Evolutionary conservation across 2,888 invertebrate species (phyloP).

Genomic region (Troides oblongomaculatus): DNA sequence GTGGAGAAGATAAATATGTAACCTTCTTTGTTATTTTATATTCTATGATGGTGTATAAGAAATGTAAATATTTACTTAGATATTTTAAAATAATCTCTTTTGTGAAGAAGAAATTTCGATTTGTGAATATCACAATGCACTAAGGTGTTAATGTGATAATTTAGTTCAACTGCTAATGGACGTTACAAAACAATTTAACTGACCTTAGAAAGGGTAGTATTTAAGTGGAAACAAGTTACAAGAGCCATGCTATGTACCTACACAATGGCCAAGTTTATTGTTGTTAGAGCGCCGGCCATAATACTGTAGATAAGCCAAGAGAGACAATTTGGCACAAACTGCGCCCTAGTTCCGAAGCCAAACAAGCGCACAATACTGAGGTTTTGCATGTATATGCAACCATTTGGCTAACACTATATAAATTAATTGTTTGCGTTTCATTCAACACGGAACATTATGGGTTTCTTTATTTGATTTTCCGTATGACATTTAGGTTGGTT

Average conservation of each 20-base stretch:
- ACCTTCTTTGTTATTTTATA: too few species aligned
- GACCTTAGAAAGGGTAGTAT: slow-evolving; percentile 42
- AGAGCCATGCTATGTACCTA: slow-evolving; percentile 57
- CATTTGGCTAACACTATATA: slow-evolving; percentile 74
- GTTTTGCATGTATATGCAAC: slow-evolving; percentile 77
- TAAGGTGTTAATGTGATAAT: slow-evolving; percentile 4
- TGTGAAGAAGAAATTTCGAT: not conserved
- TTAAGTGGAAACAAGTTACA: slow-evolving; percentile 55
- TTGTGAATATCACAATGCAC: slow-evolving; percentile 7
- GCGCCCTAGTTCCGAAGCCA: slow-evolving; percentile 71
- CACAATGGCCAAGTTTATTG: slow-evolving; percentile 69
- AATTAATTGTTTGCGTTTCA: slow-evolving; percentile 72
- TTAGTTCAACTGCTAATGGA: slow-evolving; percentile 21
- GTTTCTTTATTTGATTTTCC: slow-evolving; percentile 19
- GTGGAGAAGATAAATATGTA: too few species aligned
- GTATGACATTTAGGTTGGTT: slow-evolving; percentile 8
- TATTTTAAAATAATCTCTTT: not conserved
- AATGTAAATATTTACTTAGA: too few species aligned
- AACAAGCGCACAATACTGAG: slow-evolving; percentile 66
- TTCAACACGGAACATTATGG: slow-evolving; percentile 55
- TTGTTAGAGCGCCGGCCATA: slow-evolving; percentile 64
- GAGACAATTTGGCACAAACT: slow-evolving; percentile 78
- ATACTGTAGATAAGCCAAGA: slow-evolving; percentile 76
- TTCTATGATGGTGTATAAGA: too few species aligned
- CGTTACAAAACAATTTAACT: slow-evolving; percentile 29